Base-by-base conservation (phyloP, 2,113 vertebrate genomes). In the Chionis minor region DNA sequence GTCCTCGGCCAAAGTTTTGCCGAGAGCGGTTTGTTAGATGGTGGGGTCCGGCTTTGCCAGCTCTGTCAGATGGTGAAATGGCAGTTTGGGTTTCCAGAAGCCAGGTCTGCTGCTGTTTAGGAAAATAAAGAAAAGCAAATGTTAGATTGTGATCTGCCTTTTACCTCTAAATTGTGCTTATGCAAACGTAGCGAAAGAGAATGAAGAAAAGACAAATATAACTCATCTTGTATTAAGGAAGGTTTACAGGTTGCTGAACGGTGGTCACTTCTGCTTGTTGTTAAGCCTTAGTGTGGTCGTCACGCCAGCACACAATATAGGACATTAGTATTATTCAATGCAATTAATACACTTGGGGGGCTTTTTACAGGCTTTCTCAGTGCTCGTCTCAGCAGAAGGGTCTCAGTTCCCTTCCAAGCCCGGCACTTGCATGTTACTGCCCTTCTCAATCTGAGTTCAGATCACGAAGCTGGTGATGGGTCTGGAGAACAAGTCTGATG, bases 381-480 rank as follows among this genome's bases (percentile, higher is more conserved):
- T 0, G 10, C n/a, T 73, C 14, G 45, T 44, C 24, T 58, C 86
- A 92, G 24, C 42, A 78, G 38, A 65, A 59, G 35, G 19, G 28
- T 16, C 67, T 61, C 63, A 2, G 8, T n/a, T 73, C 35, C 59
- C 40, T 51, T n/a, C 44, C 30, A 52, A 72, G n/a, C 12, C 55
- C 55, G 67, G 52, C 1, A 0, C 32, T 14, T 22, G 40, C 0
- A 1, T 33, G 9, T 17, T 52, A 22, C 27, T 35, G 45, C 26
- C 59, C 19, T 30, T 83, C 15, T 28, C 1, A 22, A 6, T 26
- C 28, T 18, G 52, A 82, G 40, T 0, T 80, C 38, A 38, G 38
- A 38, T 38, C 9, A 38, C 9, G 38, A 38, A 38, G 38, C 38
- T 38, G 38, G 38, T 38, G 38, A 38, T 8, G 38, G 38, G 38